Conservation (phyloP, 2,113 vertebrate species). For the Pelobates fuscus region DNA sequence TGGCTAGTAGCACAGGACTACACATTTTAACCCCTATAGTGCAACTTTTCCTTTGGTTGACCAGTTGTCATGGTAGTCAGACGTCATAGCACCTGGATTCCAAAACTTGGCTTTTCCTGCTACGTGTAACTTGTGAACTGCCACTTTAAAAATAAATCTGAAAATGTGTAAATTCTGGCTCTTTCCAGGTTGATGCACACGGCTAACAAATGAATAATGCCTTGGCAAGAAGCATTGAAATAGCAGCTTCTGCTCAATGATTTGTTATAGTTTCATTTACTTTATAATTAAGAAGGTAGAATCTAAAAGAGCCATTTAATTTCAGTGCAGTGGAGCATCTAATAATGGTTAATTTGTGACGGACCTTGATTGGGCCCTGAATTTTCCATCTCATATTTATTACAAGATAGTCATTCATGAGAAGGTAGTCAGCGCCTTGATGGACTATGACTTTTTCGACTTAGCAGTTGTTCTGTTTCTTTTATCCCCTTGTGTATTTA, state of each 20-base stretch:
- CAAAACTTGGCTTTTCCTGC: no score
- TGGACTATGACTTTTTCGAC: no score
- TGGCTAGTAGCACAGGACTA: no score
- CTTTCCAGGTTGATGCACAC: not conserved
- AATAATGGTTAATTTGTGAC: slow-evolving; percentile 26
- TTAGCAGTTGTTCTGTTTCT: no score
- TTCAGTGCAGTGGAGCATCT: slow-evolving; percentile 31
- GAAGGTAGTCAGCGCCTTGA: no score
- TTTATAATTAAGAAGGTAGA: slow-evolving; percentile 35
- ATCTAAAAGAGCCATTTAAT: slow-evolving; percentile 31
- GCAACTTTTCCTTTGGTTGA: no score
- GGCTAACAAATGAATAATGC: not conserved
- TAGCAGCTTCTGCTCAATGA: not conserved
- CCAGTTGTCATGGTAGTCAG: no score
- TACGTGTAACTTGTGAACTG: no score
- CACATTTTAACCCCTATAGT: no score
- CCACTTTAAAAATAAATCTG: no score
- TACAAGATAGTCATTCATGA: not conserved
- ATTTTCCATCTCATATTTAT: not conserved
- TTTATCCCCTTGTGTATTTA: no score
- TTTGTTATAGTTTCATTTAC: slow-evolving; percentile 28
- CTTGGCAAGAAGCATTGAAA: not conserved
- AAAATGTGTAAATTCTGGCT: not conserved
- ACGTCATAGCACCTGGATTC: no score
- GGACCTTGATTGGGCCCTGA: slow-evolving; percentile 6